A percentile compares a stretch with the other conserved stretches of the same genome.
Conservation (phyloP, 2,113 vertebrate species). For the Leptodactylus fuscus region DNA sequence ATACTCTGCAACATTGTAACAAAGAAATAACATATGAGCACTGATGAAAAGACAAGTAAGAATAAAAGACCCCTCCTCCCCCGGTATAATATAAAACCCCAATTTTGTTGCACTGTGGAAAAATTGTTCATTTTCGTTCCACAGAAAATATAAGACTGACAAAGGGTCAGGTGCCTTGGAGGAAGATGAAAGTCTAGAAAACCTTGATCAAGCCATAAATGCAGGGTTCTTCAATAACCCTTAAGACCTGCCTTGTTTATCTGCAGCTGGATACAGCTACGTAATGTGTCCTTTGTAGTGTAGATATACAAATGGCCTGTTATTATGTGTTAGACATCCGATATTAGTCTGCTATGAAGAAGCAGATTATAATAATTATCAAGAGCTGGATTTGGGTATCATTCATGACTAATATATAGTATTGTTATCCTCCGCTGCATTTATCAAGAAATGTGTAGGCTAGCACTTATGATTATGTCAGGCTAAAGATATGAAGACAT, state of each 20-base stretch:
- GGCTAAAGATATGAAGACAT: background rate
- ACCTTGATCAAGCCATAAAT: background rate
- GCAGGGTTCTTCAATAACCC: background rate
- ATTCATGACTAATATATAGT: background rate
- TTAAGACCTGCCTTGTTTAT: conserved; percentile 5
- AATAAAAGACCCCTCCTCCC: no score
- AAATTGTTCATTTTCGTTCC: background rate
- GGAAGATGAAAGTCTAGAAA: background rate
- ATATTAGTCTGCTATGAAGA: conserved; percentile 5
- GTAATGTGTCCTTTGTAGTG: background rate
- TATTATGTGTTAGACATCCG: background rate
- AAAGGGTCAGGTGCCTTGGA: background rate
- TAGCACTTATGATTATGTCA: background rate
- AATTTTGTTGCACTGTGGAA: background rate
- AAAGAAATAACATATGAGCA: no score
- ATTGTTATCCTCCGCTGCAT: background rate
- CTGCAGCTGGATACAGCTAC: background rate
- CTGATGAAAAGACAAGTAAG: no score
- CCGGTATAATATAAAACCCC: no score
- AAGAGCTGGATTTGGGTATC: background rate
- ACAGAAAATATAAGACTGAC: background rate
- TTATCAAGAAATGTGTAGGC: background rate
- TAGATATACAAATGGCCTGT: background rate
- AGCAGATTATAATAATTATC: conserved; percentile 7
- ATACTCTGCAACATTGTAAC: no score